A percentile compares a stretch with the other conserved stretches of the same genome.
phyloP scores from a whole-genome alignment of 2,113 vertebrate species.

The Sorex araneus region DNA sequence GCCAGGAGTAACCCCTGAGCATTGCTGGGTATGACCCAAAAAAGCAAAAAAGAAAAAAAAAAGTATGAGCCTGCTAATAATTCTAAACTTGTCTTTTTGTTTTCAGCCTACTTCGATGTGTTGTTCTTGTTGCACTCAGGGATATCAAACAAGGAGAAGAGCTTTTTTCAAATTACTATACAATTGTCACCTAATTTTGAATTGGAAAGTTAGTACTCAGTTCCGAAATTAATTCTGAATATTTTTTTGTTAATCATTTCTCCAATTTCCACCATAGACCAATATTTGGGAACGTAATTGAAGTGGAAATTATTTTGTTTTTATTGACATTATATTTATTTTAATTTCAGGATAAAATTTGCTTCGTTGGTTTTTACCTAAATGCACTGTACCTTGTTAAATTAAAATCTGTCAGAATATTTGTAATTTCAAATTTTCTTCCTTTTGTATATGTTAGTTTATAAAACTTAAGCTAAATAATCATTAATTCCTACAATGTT shows the following conservation, averaged over 20 bases:
- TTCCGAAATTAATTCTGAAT: neutral
- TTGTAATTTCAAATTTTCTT: neutral
- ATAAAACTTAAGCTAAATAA: neutral
- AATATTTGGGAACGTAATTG: constrained; percentile 29
- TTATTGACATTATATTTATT: neutral
- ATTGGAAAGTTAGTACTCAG: constrained; percentile 44
- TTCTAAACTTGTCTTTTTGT: neutral
- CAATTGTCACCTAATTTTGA: constrained; percentile 90
- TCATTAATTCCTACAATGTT: constrained; percentile 10
- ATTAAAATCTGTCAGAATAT: constrained; percentile 36
- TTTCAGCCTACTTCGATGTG: constrained; percentile 92
- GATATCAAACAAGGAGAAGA: constrained; percentile 94
- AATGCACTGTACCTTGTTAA: constrained; percentile 48
- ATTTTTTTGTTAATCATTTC: neutral
- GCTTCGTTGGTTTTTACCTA: constrained; percentile 43
- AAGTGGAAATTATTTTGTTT: constrained; percentile 16
- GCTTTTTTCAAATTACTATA: constrained; percentile 98
- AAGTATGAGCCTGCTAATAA: neutral
- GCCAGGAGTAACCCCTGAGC: no score
- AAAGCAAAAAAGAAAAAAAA: no score
- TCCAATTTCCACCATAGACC: neutral
- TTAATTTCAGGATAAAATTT: constrained; percentile 50
- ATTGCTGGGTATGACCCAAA: no score
- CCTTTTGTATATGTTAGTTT: constrained; percentile 25
- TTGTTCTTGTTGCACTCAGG: constrained; percentile 94